phyloP scores from a whole-genome alignment of 2,113 vertebrate species.

The Mellivora capensis region DNA sequence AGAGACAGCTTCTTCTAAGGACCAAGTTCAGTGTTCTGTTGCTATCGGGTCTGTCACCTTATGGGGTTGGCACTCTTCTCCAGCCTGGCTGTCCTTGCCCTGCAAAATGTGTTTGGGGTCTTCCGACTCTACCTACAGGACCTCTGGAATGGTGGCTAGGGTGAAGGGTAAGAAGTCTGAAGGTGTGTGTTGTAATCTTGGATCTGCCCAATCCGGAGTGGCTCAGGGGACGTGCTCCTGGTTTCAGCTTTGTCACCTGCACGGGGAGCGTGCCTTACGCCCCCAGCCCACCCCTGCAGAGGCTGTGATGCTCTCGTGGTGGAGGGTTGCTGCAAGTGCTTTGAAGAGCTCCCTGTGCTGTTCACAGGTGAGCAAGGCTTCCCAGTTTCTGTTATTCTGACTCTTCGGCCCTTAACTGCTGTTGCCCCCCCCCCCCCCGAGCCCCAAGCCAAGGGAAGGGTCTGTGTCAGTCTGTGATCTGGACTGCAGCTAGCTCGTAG shows the following conservation, averaged over 20 bases:
- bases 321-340: not conserved
- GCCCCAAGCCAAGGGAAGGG: not conserved
- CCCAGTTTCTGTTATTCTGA: not conserved
- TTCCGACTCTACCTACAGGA: not conserved
- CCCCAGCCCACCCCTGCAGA: not conserved
- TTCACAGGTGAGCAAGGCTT: not conserved
- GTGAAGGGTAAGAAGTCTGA: not conserved
- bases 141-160: not conserved
- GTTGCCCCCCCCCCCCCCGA: not conserved
- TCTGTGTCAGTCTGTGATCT: not conserved
- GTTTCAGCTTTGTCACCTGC: not conserved
- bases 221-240: not conserved
- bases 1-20: not conserved
- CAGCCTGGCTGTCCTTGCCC: not conserved
- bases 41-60: not conserved
- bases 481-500: not conserved
- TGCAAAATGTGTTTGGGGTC: not conserved
- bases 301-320: accelerated
- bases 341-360: not conserved
- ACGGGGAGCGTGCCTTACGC: not conserved
- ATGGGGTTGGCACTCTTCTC: not conserved
- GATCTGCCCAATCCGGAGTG: not conserved
- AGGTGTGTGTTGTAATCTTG: not conserved
- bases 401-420: not conserved
- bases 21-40: not conserved